Evolutionary conservation across 2,113 vertebrate species (phyloP).

Genomic region (Alexandromys fortis): DNA sequence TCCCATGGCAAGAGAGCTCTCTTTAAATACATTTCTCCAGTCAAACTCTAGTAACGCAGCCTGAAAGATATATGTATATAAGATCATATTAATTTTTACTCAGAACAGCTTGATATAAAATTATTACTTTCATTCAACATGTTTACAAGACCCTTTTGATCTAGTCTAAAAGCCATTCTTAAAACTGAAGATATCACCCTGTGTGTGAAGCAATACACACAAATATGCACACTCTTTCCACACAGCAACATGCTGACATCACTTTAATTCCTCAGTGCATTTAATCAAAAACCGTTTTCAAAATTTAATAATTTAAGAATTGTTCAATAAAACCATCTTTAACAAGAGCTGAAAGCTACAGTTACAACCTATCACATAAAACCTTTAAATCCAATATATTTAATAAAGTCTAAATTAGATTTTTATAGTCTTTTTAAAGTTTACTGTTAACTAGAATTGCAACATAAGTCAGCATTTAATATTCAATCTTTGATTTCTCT

Average conservation of each 20-base stretch:
- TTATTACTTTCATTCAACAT: conserved; percentile 44
- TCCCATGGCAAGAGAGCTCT: conserved; percentile 90
- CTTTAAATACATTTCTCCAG: conserved; percentile 93
- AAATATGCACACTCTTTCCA: conserved; percentile 67
- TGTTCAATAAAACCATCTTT: conserved; percentile 77
- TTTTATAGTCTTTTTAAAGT: conserved; percentile 73
- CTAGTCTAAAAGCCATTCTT: conserved; percentile 60
- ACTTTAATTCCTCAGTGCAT: conserved; percentile 65
- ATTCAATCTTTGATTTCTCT: conserved; percentile 75
- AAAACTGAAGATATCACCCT: conserved; percentile 59
- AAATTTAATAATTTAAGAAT: conserved; percentile 74
- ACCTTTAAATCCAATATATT: conserved; percentile 71
- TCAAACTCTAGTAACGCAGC: conserved; percentile 88
- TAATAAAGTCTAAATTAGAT: conserved; percentile 75
- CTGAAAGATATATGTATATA: conserved; percentile 85
- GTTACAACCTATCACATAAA: conserved; percentile 74
- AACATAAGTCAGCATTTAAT: conserved; percentile 59
- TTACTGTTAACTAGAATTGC: conserved; percentile 76
- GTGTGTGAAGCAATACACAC: conserved; percentile 68
- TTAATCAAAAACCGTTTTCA: conserved; percentile 73
- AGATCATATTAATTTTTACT: conserved; percentile 52
- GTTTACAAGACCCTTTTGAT: conserved; percentile 19
- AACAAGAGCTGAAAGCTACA: conserved; percentile 60
- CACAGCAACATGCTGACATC: conserved; percentile 68
- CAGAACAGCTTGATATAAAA: conserved; percentile 66